phyloP scores from a whole-genome alignment of 2,797 vertebrate species.

The Lates japonicus region DNA sequence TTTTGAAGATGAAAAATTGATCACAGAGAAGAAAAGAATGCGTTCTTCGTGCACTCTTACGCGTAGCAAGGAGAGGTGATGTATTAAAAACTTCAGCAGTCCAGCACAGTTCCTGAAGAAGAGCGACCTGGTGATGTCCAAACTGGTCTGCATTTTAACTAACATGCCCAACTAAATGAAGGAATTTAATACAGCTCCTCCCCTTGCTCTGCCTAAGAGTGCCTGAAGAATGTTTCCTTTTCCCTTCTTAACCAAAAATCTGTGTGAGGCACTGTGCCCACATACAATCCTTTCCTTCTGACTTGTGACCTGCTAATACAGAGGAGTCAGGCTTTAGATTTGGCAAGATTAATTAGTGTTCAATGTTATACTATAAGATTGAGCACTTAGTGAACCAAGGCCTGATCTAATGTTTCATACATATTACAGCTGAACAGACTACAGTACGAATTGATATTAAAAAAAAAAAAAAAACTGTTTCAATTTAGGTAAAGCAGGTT shows the following conservation, averaged over 20 bases:
- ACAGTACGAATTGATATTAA: not conserved
- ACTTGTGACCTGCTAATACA: slow-evolving; percentile 10
- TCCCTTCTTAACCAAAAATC: not conserved
- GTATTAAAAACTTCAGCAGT: not conserved
- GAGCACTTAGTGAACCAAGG: not conserved
- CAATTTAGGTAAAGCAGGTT: no score
- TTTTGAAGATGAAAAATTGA: not conserved
- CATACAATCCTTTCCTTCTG: not conserved
- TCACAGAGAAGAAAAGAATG: not conserved
- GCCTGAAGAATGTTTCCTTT: not conserved
- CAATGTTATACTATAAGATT: not conserved
- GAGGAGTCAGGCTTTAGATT: not conserved
- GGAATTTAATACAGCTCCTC: not conserved
- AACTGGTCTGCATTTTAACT: not conserved
- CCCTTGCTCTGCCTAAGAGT: not conserved
- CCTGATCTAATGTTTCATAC: not conserved
- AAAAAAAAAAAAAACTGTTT: not conserved
- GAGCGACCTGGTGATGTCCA: not conserved
- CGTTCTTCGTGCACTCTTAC: not conserved
- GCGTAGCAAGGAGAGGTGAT: not conserved
- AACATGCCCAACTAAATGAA: not conserved
- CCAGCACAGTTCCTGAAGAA: not conserved
- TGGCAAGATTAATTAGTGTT: not conserved
- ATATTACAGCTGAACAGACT: not conserved
- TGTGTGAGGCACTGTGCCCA: not conserved